Percentiles rank a stretch among this genome's conserved stretches.
phyloP scores from a whole-genome alignment of 2,888 invertebrate genomes.

The Tolmerus cingulatus region DNA sequence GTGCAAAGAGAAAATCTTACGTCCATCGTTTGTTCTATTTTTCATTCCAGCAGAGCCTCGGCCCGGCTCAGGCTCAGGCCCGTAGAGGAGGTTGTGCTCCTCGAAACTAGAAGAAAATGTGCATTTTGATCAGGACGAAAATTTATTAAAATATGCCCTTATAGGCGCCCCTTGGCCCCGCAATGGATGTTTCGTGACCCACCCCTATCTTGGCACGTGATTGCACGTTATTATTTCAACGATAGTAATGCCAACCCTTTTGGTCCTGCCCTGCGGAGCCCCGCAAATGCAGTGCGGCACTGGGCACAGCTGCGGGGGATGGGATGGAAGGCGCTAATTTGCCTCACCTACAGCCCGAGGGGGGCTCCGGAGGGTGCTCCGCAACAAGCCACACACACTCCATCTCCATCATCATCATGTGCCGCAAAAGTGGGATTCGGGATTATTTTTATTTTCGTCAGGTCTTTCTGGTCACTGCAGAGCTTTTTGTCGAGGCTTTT shows the following conservation, averaged over 20 bases:
- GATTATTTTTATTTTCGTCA: constrained; percentile 29
- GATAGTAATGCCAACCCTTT: not conserved
- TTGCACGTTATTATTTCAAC: constrained; percentile 1
- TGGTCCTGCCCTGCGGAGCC: not conserved
- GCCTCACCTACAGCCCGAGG: not conserved
- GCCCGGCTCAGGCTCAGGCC: not conserved
- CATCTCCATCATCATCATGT: not conserved
- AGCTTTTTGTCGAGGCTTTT: constrained; percentile 17
- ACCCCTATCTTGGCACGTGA: constrained; percentile 2
- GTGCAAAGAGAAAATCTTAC: not conserved
- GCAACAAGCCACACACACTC: not conserved
- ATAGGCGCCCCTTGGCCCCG: not conserved
- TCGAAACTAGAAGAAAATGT: not conserved
- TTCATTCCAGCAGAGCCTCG: not conserved
- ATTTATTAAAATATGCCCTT: not conserved
- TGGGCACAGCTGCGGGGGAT: too few relatives aligned
- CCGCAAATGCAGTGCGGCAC: not conserved
- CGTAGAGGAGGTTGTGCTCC: not conserved
- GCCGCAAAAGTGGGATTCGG: constrained; percentile 16
- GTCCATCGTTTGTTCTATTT: not conserved
- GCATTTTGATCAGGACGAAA: not conserved
- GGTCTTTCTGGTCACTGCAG: constrained; percentile 16
- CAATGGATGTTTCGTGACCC: not conserved
- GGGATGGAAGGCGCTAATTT: not conserved
- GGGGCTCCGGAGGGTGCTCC: not conserved